These are phyloP conservation scores for Callithrix jacchus DNA, from an alignment of 2,113 vertebrate genomes.

Conservation along the genomic window DNA sequence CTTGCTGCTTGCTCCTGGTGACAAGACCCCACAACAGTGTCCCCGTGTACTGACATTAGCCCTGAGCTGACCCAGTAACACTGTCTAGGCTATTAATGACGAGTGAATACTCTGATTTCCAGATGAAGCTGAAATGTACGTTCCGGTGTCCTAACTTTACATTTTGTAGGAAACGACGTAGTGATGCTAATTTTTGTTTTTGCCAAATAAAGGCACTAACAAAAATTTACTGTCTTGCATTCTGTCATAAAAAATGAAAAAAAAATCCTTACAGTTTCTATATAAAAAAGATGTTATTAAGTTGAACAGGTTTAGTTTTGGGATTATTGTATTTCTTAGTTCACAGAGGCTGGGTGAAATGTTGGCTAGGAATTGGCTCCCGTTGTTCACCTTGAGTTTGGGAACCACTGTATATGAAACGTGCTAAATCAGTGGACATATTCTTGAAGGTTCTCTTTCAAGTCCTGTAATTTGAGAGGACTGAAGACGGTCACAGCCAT, in stretches of 20 bases:
- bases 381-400: not conserved
- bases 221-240: not conserved
- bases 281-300: not conserved
- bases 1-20: not conserved
- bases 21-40: not conserved
- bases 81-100: not conserved
- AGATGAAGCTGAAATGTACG: not conserved
- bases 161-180: conserved; percentile 12
- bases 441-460: not conserved
- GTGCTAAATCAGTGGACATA: not conserved
- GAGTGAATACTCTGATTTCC: not conserved
- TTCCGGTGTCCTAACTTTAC: not conserved
- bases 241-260: not conserved
- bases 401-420: not conserved
- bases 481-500: not conserved
- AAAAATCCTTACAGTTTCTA: not conserved
- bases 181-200: not conserved
- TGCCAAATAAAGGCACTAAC: not conserved
- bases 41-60: not conserved
- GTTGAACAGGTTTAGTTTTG: not conserved
- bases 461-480: not conserved
- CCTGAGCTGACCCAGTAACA: not conserved
- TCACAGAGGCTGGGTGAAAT: not conserved
- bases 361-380: not conserved
- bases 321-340: not conserved